Conservation (phyloP, 1,140 invertebrate genomes). For the Pomacea maculata region DNA sequence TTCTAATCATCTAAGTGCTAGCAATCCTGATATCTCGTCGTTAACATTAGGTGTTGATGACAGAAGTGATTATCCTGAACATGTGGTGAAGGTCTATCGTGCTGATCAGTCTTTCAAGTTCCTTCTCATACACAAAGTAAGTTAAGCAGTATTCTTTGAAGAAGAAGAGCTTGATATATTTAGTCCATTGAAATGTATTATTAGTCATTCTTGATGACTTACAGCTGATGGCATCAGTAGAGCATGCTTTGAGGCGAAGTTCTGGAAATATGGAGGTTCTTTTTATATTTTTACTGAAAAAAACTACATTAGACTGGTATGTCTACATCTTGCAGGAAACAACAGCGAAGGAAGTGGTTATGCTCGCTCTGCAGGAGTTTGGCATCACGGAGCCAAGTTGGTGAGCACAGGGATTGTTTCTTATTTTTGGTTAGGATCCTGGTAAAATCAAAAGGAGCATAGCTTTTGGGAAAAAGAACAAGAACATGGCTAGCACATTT, state of each 20-base stretch:
- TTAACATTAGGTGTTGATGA: slow-evolving; percentile 50
- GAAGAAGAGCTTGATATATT: not conserved
- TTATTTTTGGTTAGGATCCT: not conserved
- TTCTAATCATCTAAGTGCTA: slow-evolving; percentile 73
- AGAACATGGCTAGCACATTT: not conserved
- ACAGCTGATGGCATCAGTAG: not conserved
- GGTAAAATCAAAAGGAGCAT: too few relatives aligned
- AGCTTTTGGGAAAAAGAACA: too few relatives aligned
- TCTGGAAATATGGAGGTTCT: too few relatives aligned
- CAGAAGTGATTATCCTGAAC: slow-evolving; percentile 89
- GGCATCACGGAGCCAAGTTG: slow-evolving; percentile 86
- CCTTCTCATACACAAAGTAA: slow-evolving; percentile 89
- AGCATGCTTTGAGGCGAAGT: too few relatives aligned
- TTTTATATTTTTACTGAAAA: too few relatives aligned
- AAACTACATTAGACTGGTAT: not conserved
- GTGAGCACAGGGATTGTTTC: slow-evolving; percentile 29
- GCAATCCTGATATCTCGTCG: slow-evolving; percentile 83
- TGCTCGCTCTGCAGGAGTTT: slow-evolving; percentile 96
- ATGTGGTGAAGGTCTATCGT: slow-evolving; percentile 92
- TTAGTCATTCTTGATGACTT: not conserved
- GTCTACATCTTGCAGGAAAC: slow-evolving; percentile 76
- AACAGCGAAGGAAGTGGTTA: slow-evolving; percentile 96
- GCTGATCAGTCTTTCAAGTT: slow-evolving; percentile 98
- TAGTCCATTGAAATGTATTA: not conserved
- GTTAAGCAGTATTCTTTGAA: slow-evolving; percentile 13